Evolutionary conservation across 2,113 vertebrate species (phyloP), one percentile per base, ranked within the genome.

Genomic region (Bolborhynchus lineola): DNA sequence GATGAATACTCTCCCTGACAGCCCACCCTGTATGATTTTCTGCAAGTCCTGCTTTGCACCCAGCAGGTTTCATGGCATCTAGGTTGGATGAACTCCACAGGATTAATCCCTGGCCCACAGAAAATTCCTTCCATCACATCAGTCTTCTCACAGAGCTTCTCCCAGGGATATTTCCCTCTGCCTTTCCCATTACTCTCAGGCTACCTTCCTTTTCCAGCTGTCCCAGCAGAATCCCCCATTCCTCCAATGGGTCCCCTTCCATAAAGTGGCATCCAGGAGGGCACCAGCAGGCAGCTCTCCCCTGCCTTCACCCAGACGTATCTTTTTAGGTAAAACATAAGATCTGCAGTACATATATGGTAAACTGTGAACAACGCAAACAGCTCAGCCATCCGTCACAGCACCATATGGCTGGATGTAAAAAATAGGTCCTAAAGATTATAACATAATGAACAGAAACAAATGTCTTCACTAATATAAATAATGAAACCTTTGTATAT

Each of bases 361-460:
- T 13, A 86, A 96, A 33, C 82, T 80, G 85, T 82, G 95, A 97
- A 28, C 68, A 77, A 92, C 5, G 16, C 64, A 74, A 89, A 81
- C 76, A 88, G 92, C 92, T 94, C 82, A 90, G 76, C 79, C 80
- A 67, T 62, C 90, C 91, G 2, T 88, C 94, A 64, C 35, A 3
- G 69, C 83, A 41, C 93, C 95, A 87, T 92, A 95, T 92, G 96
- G 83, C 29, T 59, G 44, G 60, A 7, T 52, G 94, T 3, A 53
- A 92, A 93, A 96, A 84, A 86, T 77, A 95, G 50, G 72, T 78
- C 68, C 72, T 86, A 62, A 91, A 72, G 84, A 92, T 85, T 64
- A 64, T 64, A 57, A 64, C 71, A 26, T 53, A 84, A 92, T 64
- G 68, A 88, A 50, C 37, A 83, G 80, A 86, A 83, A 35, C 52